phyloP scores from a whole-genome alignment of 1,140 invertebrate genomes.

The Sycophila sp. region DNA sequence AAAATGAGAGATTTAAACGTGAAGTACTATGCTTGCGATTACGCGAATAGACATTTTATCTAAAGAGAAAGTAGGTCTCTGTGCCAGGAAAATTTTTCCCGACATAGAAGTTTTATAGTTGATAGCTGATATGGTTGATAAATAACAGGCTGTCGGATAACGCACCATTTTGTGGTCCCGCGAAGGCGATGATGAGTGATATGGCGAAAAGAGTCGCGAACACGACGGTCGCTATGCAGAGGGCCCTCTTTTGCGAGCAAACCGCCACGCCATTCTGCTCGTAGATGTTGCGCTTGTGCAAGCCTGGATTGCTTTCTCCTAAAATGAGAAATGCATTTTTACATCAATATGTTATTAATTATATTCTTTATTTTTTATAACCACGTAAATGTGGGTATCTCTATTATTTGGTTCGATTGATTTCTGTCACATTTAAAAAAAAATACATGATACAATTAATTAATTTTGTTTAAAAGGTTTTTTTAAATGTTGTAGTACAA shows the following conservation, averaged over 20 bases:
- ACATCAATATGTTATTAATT: slow-evolving; percentile 23
- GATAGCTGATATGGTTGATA: no score
- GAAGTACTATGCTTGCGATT: no score
- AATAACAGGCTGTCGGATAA: no score
- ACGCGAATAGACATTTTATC: no score
- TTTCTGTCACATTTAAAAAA: not conserved
- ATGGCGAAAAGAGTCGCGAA: slow-evolving; percentile 83
- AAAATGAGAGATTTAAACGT: no score
- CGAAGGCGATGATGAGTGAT: slow-evolving; percentile 89
- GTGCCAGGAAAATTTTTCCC: no score
- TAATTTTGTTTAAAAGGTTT: no score
- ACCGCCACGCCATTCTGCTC: slow-evolving; percentile 82
- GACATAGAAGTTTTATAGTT: no score
- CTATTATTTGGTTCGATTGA: no score
- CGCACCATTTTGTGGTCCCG: slow-evolving; percentile 79
- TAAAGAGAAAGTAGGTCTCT: no score
- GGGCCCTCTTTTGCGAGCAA: slow-evolving; percentile 86
- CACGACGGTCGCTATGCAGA: slow-evolving; percentile 80
- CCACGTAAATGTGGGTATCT: no score
- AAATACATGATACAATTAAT: not conserved
- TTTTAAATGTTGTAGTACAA: no score
- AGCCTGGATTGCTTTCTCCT: slow-evolving; percentile 75
- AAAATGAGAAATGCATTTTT: slow-evolving; percentile 53
- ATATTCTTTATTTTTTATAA: not conserved
- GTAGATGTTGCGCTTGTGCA: slow-evolving; percentile 79